Conservation (phyloP, 2,888 invertebrate genomes). For the Escarpia spicata region DNA sequence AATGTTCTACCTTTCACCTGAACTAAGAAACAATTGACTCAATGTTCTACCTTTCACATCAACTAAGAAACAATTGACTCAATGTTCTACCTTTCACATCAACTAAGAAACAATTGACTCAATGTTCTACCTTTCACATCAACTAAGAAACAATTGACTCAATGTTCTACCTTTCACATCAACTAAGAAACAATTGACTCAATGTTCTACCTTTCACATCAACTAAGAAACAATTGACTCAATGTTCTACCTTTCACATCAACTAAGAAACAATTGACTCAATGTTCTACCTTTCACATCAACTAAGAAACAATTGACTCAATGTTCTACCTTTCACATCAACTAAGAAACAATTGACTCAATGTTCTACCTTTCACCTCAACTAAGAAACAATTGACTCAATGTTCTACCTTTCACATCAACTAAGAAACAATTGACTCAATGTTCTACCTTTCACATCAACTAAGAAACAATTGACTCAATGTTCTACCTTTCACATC, state of each 20-base stretch:
- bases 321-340: neutral
- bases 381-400: neutral
- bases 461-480: neutral
- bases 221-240: too few relatives aligned
- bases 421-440: neutral
- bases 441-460: neutral
- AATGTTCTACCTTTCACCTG: neutral
- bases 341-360: neutral
- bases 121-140: neutral
- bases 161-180: neutral
- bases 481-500: neutral
- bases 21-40: neutral
- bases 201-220: too few relatives aligned
- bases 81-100: too few relatives aligned
- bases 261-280: too few relatives aligned
- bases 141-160: neutral
- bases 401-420: neutral
- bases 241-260: too few relatives aligned
- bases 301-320: neutral
- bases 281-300: neutral
- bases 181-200: neutral
- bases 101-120: neutral
- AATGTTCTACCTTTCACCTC: neutral
- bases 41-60: neutral
- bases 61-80: too few relatives aligned